phyloP scores from a whole-genome alignment of 2,113 vertebrate genomes.

The Oreocharis arfaki region DNA sequence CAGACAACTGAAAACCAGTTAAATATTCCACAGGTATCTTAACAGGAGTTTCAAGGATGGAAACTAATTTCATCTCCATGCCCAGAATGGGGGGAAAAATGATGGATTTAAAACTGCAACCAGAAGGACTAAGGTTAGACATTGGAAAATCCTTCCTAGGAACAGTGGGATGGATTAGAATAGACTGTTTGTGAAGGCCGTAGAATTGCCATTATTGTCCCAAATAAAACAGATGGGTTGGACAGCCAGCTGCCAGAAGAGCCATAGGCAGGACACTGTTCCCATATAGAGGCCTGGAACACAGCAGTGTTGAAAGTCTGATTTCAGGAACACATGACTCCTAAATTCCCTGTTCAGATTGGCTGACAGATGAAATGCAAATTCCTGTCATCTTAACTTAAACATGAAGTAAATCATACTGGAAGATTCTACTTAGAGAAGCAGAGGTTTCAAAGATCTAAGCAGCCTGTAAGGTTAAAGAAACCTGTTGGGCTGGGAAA shows the following conservation, averaged over 20 bases:
- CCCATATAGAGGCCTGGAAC: accelerated
- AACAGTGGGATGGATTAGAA: background rate
- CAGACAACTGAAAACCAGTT: background rate
- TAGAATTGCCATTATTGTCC: background rate
- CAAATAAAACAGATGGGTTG: background rate
- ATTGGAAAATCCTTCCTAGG: background rate
- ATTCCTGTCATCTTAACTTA: background rate
- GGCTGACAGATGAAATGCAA: background rate
- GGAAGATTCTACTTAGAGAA: background rate
- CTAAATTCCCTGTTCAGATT: background rate
- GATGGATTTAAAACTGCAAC: background rate
- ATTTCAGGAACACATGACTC: background rate
- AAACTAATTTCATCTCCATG: background rate
- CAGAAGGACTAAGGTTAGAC: background rate
- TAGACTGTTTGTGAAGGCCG: background rate
- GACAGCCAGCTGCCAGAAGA: background rate
- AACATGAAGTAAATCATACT: background rate
- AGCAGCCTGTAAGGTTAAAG: background rate
- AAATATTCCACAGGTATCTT: background rate
- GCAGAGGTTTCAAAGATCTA: background rate
- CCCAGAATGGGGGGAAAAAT: background rate
- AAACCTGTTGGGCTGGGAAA: background rate
- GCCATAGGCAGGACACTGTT: background rate
- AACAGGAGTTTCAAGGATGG: background rate
- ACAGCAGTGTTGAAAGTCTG: background rate